These are phyloP conservation scores for Alethe diademata DNA, from an alignment of 2,113 vertebrate genomes.

Conservation along the genomic window DNA sequence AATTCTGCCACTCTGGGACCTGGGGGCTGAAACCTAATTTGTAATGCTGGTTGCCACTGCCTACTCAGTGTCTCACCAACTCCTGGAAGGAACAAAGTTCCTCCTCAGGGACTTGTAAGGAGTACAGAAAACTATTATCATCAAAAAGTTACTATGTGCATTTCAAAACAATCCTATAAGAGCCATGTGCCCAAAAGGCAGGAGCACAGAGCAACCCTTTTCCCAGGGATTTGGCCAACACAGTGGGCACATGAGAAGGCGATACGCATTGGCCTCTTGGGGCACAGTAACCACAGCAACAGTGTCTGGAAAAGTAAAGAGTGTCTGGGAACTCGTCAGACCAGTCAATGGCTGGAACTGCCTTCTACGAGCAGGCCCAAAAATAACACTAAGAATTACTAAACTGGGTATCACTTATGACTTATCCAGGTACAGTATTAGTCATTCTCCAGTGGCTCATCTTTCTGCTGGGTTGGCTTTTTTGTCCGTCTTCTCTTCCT, in stretches of 20 bases:
- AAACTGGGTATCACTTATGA: neutral
- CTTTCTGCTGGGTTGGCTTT: neutral
- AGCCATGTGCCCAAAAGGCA: neutral
- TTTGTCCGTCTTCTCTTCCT: neutral
- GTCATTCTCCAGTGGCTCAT: neutral
- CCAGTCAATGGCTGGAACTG: neutral
- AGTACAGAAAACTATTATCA: neutral
- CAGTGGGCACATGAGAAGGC: neutral
- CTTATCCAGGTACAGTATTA: neutral
- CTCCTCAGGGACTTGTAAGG: neutral
- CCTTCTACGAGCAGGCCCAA: neutral
- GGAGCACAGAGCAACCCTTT: neutral
- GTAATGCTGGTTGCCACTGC: neutral
- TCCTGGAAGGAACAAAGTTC: slow-evolving; percentile 7
- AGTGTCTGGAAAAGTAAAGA: neutral
- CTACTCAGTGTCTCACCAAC: slow-evolving; percentile 27
- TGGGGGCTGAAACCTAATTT: slow-evolving; percentile 32
- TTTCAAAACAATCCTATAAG: neutral
- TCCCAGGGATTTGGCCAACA: neutral
- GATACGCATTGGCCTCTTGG: neutral
- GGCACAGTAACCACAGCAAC: neutral
- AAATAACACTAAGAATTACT: neutral
- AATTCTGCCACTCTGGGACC: slow-evolving; percentile 36
- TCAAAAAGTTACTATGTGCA: neutral
- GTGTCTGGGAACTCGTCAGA: neutral